Base-by-base conservation (phyloP, 2,797 vertebrate species). In the Prunella strophiata region DNA sequence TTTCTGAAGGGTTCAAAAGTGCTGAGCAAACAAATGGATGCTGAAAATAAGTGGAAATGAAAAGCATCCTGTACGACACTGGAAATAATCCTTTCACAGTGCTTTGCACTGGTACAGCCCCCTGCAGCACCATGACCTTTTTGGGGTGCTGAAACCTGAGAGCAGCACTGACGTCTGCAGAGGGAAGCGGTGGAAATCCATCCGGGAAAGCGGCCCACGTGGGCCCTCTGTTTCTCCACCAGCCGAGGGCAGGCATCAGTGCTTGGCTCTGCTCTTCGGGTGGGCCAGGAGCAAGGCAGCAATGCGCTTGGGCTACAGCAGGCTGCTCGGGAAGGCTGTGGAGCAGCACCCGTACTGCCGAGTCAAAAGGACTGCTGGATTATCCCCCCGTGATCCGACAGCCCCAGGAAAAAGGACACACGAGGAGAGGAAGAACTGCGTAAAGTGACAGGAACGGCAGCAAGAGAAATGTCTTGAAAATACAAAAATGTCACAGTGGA, bases 131-230 rank as follows among this genome's bases (percentile, higher is more conserved):
- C 5, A 40, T 17, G n/a, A 10, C 68, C 43, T 62, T 74, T 66
- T 19, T 62, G 43, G 58, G 74, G 14, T 25, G 57, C 42, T 0
- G 1, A 66, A 78, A 90, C 7, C 47, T 3, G 2, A 71, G 13
- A 75, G n/a, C 58, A 63, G 71, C 79, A 55, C 45, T 2, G 0
- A 82, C 3, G 7, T 45, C 85, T 1, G 2, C 3, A 2, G 16
- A 29, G 34, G 20, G 34, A 65, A 45, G 17, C 0, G 0, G 29
- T 2, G 5, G 30, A 78, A 61, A 55, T 19, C 32, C 1, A 2
- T 52, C 25, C 0, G 1, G 58, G 30, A 63, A 85, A 38, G 27
- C 2, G 16, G n/a, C 48, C 48, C n/a, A 23, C 0, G 0, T 0
- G 3, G 26, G 40, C 72, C 20, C 22, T 5, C 51, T 7, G 48